These are phyloP conservation scores for Mesoligia furuncula DNA, from an alignment of 2,888 invertebrate species.

Conservation along the genomic window DNA sequence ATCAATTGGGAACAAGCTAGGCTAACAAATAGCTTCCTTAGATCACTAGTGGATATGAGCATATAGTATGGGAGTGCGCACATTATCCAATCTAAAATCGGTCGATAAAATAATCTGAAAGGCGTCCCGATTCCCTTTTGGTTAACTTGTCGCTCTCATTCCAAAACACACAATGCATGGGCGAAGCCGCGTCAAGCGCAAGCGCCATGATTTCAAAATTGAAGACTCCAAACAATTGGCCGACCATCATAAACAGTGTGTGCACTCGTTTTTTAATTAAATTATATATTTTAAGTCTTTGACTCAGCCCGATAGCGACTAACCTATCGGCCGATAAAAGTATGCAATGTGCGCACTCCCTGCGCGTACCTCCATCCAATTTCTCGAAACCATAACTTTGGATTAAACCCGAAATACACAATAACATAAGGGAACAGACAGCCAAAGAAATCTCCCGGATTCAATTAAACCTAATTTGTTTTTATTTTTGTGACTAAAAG, in stretches of 20 bases:
- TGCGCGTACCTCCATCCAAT: constrained; percentile 53
- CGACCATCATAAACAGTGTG: constrained; percentile 59
- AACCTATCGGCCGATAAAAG: constrained; percentile 53
- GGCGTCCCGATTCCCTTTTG: constrained; percentile 58
- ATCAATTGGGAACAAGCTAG: constrained; percentile 26
- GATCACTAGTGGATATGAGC: constrained; percentile 40
- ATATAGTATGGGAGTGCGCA: constrained; percentile 59
- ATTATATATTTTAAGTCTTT: constrained; percentile 53
- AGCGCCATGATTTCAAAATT: constrained; percentile 48
- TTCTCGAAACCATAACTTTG: constrained; percentile 18
- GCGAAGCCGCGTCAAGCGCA: constrained; percentile 28
- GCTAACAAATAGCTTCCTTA: constrained; percentile 18
- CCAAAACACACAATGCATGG: constrained; percentile 39
- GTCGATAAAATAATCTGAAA: constrained; percentile 61
- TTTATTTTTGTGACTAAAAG: constrained; percentile 46
- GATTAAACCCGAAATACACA: constrained; percentile 13
- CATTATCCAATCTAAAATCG: constrained; percentile 60
- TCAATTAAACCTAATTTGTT: constrained; percentile 32
- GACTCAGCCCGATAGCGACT: constrained; percentile 41
- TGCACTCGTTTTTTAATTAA: constrained; percentile 58
- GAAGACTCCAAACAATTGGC: constrained; percentile 49
- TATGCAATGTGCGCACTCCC: constrained; percentile 61
- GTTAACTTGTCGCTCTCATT: constrained; percentile 37
- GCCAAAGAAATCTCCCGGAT: constrained; percentile 16
- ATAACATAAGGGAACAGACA: constrained; percentile 1